These are phyloP conservation scores for Dipodomys merriami DNA, from an alignment of 2,113 vertebrate species.

Conservation along the genomic window DNA sequence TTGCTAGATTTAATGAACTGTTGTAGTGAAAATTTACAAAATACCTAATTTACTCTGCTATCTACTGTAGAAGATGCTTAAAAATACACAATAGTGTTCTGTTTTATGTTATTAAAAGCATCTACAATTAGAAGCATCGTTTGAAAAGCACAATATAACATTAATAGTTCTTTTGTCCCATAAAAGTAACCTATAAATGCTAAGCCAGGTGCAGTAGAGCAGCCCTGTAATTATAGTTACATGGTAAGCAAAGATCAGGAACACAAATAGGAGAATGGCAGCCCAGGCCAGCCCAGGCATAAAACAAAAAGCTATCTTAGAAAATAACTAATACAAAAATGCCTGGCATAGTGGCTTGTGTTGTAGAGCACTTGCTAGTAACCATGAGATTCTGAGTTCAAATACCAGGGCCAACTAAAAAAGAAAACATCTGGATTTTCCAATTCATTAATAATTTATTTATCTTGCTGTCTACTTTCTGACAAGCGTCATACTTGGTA, in stretches of 20 bases:
- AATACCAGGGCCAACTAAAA: no score
- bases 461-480: not conserved
- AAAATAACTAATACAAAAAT: no score
- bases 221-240: no score
- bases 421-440: not conserved
- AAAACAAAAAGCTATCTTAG: no score
- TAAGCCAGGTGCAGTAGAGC: no score
- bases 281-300: no score
- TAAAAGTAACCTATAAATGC: not conserved
- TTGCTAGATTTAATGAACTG: not conserved
- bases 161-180: not conserved
- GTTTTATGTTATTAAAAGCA: not conserved
- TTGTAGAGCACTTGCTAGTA: no score
- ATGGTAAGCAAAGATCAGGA: no score
- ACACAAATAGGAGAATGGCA: no score
- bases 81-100: constrained; percentile 19
- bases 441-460: not conserved
- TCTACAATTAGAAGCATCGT: not conserved
- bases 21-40: constrained; percentile 23
- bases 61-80: not conserved
- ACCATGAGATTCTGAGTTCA: no score
- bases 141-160: not conserved
- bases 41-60: constrained; percentile 4
- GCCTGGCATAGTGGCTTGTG: no score
- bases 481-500: not conserved